Evolutionary conservation across 1,140 invertebrate species (phyloP), one percentile per base, ranked within the genome.

Genomic region (Nautilus pompilius): DNA sequence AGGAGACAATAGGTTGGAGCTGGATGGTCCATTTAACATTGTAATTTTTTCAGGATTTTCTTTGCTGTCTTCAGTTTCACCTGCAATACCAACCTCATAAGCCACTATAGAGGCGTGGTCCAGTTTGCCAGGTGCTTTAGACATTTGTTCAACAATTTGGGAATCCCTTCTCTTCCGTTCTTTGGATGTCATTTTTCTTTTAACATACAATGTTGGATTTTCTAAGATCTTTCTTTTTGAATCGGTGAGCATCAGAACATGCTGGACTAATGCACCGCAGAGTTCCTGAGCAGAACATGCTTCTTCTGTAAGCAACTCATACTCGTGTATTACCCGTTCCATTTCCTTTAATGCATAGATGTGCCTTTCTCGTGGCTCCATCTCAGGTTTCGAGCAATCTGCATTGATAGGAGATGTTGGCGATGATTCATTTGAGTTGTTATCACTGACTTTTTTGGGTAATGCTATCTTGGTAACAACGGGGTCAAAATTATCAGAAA

Each of bases 401-500:
- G 67, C 69, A 36, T 51, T 62, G 24, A 65, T 46, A 33, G 68
- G 65, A 55, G 62, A 70, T 41, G 63, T 36, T 29, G 49, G 32
- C 20, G 51, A 49, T 17, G 33, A 55, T 30, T 63, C 66, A 57
- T 68, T 68, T 34, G 67, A 64, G 60, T 67, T 69, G 29, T 69
- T 67, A 53, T 72, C 68, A 56, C 34, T 49, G 68, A 79, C 66
- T 81, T 67, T 57, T 49, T 58, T 82, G 17, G 87, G 86, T 20
- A 91, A 84, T n/a, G 92, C 92, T 79, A 96, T 93, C 83, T 93
- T 93, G 5, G 93, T 93, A 60, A 96, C 93, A 46, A 95, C 93
- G 2, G 93, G 94, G 84, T 96, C 93, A 80, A 95, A 94, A 78
- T 96, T 96, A 76, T 96, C 93, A 13, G 91, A 93, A 29, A 96